Evolutionary conservation across 2,797 vertebrate species (phyloP).

Genomic region (Enteromius fasciolatus): DNA sequence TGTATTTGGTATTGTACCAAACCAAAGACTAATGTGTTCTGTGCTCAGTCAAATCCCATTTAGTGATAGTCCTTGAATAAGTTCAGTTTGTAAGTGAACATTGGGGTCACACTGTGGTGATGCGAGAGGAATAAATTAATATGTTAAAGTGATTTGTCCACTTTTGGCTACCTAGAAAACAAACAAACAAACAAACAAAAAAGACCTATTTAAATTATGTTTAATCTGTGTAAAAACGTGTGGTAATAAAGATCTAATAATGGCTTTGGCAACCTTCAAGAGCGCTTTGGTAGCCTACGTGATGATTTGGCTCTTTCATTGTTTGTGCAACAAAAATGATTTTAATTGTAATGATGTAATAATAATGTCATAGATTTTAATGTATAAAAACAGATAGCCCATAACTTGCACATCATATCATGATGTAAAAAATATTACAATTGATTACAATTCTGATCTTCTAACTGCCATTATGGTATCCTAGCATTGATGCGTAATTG

Average conservation of each 20-base stretch:
- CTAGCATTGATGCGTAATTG: not conserved
- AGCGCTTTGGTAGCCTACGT: too few relatives aligned
- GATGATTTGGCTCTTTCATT: not conserved
- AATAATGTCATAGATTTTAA: not conserved
- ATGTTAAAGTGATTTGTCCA: not conserved
- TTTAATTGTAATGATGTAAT: too few relatives aligned
- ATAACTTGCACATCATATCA: not conserved
- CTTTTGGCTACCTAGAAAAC: not conserved
- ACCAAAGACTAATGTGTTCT: not conserved
- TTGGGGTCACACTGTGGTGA: not conserved
- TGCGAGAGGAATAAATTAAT: not conserved
- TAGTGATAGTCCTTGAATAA: not conserved
- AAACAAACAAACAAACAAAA: too few relatives aligned
- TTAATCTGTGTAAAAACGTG: not conserved
- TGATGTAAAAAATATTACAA: not conserved
- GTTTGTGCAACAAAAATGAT: not conserved
- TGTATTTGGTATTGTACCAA: not conserved
- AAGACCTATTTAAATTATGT: not conserved
- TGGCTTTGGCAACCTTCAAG: not conserved
- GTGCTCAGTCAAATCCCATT: not conserved
- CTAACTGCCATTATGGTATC: not conserved
- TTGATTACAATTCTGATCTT: not conserved
- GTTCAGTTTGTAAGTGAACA: not conserved
- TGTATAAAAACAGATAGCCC: not conserved
- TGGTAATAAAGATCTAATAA: not conserved